These are phyloP conservation scores for Dendropsophus ebraccatus DNA, from an alignment of 2,113 vertebrate species.

Conservation along the genomic window DNA sequence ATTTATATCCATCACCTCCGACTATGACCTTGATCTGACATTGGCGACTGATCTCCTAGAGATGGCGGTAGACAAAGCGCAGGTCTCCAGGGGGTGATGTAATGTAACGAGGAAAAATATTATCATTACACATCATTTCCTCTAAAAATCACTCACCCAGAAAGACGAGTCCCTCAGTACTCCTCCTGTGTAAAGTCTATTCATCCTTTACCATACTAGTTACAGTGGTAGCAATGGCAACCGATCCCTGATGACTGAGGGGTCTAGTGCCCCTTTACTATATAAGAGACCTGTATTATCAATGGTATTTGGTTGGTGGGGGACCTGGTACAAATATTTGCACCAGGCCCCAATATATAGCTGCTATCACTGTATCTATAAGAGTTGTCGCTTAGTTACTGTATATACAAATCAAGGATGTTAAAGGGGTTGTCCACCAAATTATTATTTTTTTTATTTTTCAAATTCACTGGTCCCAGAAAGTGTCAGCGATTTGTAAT, in stretches of 20 bases:
- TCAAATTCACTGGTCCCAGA: too few relatives aligned
- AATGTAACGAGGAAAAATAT: background rate
- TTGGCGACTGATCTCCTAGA: background rate
- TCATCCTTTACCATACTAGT: background rate
- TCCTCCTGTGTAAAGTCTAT: background rate
- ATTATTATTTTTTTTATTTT: too few relatives aligned
- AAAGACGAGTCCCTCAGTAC: background rate
- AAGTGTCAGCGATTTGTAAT: too few relatives aligned
- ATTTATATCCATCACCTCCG: background rate
- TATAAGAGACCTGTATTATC: background rate
- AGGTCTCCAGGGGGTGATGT: background rate
- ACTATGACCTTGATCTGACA: slow-evolving; percentile 2
- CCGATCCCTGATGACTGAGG: background rate
- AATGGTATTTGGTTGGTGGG: too few relatives aligned
- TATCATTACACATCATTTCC: background rate
- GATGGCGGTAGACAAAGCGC: background rate
- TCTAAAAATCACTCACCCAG: background rate
- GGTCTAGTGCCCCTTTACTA: background rate
- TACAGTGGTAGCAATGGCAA: background rate
- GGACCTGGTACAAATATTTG: too few relatives aligned
- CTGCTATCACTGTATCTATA: too few relatives aligned
- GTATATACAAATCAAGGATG: background rate
- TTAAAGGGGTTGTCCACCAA: too few relatives aligned
- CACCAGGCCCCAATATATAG: too few relatives aligned
- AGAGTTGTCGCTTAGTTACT: background rate